Base-by-base conservation (phyloP, 2,888 invertebrate species). In the Carabus problematicus region DNA sequence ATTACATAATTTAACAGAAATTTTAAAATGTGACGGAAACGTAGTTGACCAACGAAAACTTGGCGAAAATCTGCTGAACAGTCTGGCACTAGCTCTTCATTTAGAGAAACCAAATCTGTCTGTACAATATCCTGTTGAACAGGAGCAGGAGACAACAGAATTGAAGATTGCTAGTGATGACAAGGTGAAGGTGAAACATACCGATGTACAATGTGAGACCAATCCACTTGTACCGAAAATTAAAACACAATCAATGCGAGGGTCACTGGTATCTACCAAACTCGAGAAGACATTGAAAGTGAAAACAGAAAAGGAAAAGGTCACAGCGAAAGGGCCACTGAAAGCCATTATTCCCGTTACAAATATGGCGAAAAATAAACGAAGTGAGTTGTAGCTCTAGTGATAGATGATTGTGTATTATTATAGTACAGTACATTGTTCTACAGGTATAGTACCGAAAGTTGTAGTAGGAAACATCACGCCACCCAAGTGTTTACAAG, bases 281-380 rank as follows among this genome's bases (percentile, higher is more conserved):
- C 58, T 58, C 19, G 59, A 47, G 14, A 66, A 66, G 58, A 66
- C 39, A 41, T 41, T 66, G 16, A 66, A 66, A 66, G 58, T 59
- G 8, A 66, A 58, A 18, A 66, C 39, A 40, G 66, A 56, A 19
- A 64, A 64, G 29, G 55, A 55, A 29, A 63, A 63, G 52, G 47
- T 49, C 41, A 49, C 58, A n/a, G 12, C 47, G 18, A 66, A 66
- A 52, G 66, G 66, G 3, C 66, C 66, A 1, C 39, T 66, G 8
- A 66, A 66, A 49, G 66, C 66, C 11, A 12, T 66, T 14, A 66
- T 66, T 18, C 66, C 66, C 16, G 6, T 66, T 18, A 64, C 64
- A 39, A 64, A 64, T 39, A 64, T 64, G 64, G 64, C 64, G 9
- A 55, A 64, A 45, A 56, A 19, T 49, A 66, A 14, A 41, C 43